Conservation (phyloP, 2,888 invertebrate genomes). For the Cremastinae sp. region DNA sequence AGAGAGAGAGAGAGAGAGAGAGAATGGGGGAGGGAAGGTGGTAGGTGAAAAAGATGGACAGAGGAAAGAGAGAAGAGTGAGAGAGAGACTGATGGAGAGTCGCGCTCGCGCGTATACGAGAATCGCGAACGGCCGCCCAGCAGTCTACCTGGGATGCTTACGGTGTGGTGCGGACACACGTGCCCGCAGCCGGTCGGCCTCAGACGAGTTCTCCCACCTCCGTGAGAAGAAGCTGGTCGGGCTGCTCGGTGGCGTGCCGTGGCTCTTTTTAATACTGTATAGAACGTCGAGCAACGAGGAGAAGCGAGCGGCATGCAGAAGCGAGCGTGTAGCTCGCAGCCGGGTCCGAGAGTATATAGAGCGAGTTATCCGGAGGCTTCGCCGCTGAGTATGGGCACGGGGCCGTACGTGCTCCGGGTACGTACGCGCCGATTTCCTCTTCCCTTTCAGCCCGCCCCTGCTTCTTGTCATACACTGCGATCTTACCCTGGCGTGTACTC, state of each 20-base stretch:
- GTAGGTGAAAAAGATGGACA: slow-evolving; percentile 35
- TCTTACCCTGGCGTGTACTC: slow-evolving; percentile 27
- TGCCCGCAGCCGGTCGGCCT: slow-evolving; percentile 69
- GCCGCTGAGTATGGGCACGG: slow-evolving; percentile 78
- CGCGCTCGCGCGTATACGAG: slow-evolving; percentile 48
- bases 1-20: slow-evolving; percentile 21
- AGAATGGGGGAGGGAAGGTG: slow-evolving; percentile 18
- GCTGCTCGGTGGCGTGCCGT: slow-evolving; percentile 49
- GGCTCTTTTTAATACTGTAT: slow-evolving; percentile 55
- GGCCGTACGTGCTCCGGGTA: slow-evolving; percentile 79
- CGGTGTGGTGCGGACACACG: slow-evolving; percentile 70
- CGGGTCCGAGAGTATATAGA: slow-evolving; percentile 62
- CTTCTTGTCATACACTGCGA: slow-evolving; percentile 42
- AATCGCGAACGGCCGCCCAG: slow-evolving; percentile 73
- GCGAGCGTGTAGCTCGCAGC: slow-evolving; percentile 49
- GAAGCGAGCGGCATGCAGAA: slow-evolving; percentile 43
- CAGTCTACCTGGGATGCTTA: slow-evolving; percentile 76
- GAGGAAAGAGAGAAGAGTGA: neutral
- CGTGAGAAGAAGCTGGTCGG: slow-evolving; percentile 58
- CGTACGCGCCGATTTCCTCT: slow-evolving; percentile 74
- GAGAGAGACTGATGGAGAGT: slow-evolving; percentile 23
- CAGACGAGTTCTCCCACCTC: slow-evolving; percentile 63
- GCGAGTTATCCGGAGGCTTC: slow-evolving; percentile 65
- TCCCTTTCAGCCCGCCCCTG: slow-evolving; percentile 57
- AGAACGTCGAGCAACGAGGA: slow-evolving; percentile 47